A percentile compares a stretch with the other conserved stretches of the same genome.
Conservation (phyloP, 2,888 invertebrate species). For the Pollenia labialis region DNA sequence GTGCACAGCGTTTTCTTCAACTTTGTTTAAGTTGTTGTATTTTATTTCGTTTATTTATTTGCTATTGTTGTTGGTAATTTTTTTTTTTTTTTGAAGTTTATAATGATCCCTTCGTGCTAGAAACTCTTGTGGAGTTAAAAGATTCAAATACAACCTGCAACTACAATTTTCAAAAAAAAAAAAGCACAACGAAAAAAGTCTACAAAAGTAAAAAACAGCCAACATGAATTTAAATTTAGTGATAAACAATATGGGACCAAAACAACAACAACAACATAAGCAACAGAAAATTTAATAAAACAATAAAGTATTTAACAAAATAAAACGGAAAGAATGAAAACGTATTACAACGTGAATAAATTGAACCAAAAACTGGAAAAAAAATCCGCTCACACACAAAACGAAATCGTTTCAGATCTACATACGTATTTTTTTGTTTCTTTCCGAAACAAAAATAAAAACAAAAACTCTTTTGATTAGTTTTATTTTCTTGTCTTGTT, state of each 20-base stretch:
- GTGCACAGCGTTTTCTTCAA: constrained; percentile 53
- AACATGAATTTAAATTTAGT: constrained; percentile 70
- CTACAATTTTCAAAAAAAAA: constrained; percentile 22
- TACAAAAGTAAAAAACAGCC: constrained; percentile 1
- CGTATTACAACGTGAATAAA: constrained; percentile 57
- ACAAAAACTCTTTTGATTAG: constrained; percentile 34
- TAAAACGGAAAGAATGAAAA: constrained; percentile 52
- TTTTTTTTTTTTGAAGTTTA: constrained; percentile 45
- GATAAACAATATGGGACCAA: constrained; percentile 65
- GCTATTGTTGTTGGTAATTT: constrained; percentile 6
- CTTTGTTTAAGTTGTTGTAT: constrained; percentile 38
- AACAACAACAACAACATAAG: constrained; percentile 3
- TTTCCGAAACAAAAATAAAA: constrained; percentile 6
- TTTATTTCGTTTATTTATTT: neutral
- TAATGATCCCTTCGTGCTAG: constrained; percentile 73
- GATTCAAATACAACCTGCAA: constrained; percentile 24
- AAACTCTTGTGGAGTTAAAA: constrained; percentile 65
- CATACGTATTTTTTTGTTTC: constrained; percentile 2
- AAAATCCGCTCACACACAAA: constrained; percentile 28
- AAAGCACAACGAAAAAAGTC: neutral
- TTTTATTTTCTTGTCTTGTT: constrained; percentile 26
- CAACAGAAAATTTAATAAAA: neutral
- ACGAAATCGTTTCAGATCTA: constrained; percentile 35
- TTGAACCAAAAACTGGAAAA: constrained; percentile 38
- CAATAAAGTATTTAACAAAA: constrained; percentile 9